Percentiles rank a stretch among this genome's conserved stretches.
Evolutionary conservation across 2,113 vertebrate species (phyloP).

Genomic region (Tetraodon nigroviridis): DNA sequence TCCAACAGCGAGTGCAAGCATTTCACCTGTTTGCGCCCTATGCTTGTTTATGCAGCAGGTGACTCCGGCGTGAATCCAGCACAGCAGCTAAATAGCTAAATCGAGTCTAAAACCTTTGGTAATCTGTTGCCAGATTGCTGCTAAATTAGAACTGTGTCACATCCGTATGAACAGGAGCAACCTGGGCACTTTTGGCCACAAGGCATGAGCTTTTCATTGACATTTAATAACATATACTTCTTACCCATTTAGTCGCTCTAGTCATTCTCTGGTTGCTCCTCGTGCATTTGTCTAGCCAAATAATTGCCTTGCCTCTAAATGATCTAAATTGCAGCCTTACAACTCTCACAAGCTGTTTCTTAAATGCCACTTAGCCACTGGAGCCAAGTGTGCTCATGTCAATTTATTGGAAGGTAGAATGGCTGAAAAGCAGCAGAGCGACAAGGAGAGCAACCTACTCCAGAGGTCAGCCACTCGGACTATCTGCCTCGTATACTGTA

Average conservation of each 20-base stretch:
- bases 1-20: too few species aligned
- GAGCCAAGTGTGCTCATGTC: constrained; percentile 57
- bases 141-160: constrained; percentile 39
- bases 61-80: constrained; percentile 14
- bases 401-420: constrained; percentile 63
- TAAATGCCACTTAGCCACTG: constrained; percentile 72
- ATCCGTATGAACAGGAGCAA: constrained; percentile 20
- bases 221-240: constrained; percentile 38
- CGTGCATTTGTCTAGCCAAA: constrained; percentile 68
- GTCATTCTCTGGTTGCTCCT: constrained; percentile 47
- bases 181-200: constrained; percentile 29
- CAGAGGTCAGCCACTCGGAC: constrained; percentile 58
- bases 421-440: constrained; percentile 59
- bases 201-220: constrained; percentile 27
- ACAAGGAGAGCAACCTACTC: constrained; percentile 50
- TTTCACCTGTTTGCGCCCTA: too few species aligned
- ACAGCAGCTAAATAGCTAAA: neutral
- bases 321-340: constrained; percentile 60
- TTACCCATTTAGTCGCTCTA: constrained; percentile 37
- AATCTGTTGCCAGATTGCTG: constrained; percentile 33
- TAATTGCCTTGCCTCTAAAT: constrained; percentile 63
- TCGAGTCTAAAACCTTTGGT: constrained; percentile 22
- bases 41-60: constrained; percentile 36
- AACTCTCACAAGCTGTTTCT: constrained; percentile 62
- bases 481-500: constrained; percentile 26